Base-by-base conservation (phyloP, 2,888 invertebrate species). In the Trachelus tabidus region DNA sequence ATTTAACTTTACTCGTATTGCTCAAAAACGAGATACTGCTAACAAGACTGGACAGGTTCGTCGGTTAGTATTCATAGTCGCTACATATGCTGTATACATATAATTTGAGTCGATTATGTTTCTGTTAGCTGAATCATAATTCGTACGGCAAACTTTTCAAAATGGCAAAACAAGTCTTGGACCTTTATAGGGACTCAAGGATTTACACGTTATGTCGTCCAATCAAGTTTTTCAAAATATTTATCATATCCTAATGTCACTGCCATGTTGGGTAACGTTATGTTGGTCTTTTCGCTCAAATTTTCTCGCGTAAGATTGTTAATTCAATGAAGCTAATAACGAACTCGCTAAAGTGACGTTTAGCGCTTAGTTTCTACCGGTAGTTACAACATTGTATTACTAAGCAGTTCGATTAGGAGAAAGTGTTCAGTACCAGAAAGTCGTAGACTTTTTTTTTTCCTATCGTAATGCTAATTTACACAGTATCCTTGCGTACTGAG, bases 301-400 rank as follows among this genome's bases (percentile, higher is more conserved):
- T 6, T 23, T 23, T 6, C 56, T 23, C 56, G 9, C 56, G 23
- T 15, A 40, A 15, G 6, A 40, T 15, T 40, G 40, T 15, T 40
- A 40, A 40, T 40, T 40, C 23, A 23, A 56, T 23, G 23, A 9
- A 56, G 56, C 56, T 56, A 9, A 56, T 56, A 56, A 56, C 23
- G 56, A 56, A 56, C 56, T 56, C 56, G 56, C 56, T 56, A 9
- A 56, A 56, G 9, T 56, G 56, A 56, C 71, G 71, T 71, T 71
- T 34, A 71, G 23, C 71, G 71, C 71, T 31, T 71, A 33, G 33
- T 71, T 71, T 71, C 71, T 71, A 34, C 71, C 71, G 71, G 71
- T 71, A 71, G 71, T 71, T 71, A 34, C 71, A 71, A 71, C 71
- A 71, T 71, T 34, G 71, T 71, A 71, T 34, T 33, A 34, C 71